Conservation (phyloP, 2,888 invertebrate genomes). For the Aromia moschata region DNA sequence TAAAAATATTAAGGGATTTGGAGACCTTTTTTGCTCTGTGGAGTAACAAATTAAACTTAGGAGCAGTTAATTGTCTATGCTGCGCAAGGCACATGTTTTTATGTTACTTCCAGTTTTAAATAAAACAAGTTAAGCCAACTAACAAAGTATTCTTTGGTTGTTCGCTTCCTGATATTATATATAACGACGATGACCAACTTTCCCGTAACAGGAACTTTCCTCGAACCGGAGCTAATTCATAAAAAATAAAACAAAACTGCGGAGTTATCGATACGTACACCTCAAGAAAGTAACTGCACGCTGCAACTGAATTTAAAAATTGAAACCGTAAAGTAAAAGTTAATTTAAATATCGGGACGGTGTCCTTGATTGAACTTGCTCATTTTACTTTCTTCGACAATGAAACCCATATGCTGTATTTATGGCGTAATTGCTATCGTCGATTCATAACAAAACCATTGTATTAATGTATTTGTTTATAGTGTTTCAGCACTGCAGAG, state of each 20-base stretch:
- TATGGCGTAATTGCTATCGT: neutral
- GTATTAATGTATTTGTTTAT: too few species aligned
- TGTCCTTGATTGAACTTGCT: conserved; percentile 12
- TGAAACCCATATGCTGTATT: neutral
- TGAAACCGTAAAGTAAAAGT: conserved; percentile 19
- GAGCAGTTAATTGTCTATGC: too few species aligned
- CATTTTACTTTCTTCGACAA: conserved; percentile 13
- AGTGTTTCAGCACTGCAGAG: too few species aligned
- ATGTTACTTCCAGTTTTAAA: too few species aligned
- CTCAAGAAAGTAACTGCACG: conserved; percentile 16
- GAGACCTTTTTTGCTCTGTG: too few species aligned
- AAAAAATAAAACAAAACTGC: neutral
- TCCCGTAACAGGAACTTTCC: neutral
- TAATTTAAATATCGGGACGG: conserved; percentile 17
- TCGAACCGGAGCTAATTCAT: neutral
- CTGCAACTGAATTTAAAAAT: conserved; percentile 6
- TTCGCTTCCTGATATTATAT: too few species aligned
- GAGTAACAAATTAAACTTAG: too few species aligned
- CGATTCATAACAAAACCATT: too few species aligned
- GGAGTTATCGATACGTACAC: neutral
- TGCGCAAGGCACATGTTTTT: too few species aligned
- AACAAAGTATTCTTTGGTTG: too few species aligned
- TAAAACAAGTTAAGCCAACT: too few species aligned
- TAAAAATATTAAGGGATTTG: too few species aligned
- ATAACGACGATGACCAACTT: neutral